These are phyloP conservation scores for Oreochromis aureus DNA, from an alignment of 2,113 vertebrate species.

Conservation along the genomic window DNA sequence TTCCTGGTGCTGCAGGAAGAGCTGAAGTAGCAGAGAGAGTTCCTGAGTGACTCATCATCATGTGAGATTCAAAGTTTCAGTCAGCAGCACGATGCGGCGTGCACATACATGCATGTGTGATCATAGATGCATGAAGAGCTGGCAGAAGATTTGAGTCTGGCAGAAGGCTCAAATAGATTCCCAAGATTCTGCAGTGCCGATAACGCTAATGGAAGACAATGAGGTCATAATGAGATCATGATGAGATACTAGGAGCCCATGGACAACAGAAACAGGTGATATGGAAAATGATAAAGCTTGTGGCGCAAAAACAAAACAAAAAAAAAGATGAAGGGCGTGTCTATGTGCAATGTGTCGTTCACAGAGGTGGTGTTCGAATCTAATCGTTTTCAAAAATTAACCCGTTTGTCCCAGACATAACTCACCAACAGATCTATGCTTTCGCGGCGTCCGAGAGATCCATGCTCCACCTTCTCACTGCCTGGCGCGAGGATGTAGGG, in stretches of 20 bases:
- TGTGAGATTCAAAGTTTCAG: background rate
- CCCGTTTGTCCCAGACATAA: background rate
- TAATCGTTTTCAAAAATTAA: background rate
- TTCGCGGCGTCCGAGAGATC: conserved; percentile 70
- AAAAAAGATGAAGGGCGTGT: background rate
- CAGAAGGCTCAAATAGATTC: background rate
- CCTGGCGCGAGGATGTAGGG: conserved; percentile 61
- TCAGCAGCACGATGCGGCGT: background rate
- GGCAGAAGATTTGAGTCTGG: background rate
- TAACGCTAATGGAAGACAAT: background rate
- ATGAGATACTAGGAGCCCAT: background rate
- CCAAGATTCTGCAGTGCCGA: background rate
- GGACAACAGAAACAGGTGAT: background rate
- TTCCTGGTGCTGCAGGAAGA: conserved; percentile 40
- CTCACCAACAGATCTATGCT: conserved; percentile 81
- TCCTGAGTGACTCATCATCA: conserved; percentile 15
- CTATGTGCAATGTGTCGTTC: background rate
- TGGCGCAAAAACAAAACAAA: background rate
- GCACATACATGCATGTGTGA: background rate
- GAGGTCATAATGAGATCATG: conserved; percentile 10
- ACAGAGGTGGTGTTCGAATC: background rate
- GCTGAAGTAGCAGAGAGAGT: background rate
- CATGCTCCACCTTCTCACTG: conserved; percentile 68
- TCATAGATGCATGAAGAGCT: background rate
- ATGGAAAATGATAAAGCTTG: background rate